These are phyloP conservation scores for Lepidochrysops patricia DNA, from an alignment of 2,888 invertebrate species.

Conservation along the genomic window DNA sequence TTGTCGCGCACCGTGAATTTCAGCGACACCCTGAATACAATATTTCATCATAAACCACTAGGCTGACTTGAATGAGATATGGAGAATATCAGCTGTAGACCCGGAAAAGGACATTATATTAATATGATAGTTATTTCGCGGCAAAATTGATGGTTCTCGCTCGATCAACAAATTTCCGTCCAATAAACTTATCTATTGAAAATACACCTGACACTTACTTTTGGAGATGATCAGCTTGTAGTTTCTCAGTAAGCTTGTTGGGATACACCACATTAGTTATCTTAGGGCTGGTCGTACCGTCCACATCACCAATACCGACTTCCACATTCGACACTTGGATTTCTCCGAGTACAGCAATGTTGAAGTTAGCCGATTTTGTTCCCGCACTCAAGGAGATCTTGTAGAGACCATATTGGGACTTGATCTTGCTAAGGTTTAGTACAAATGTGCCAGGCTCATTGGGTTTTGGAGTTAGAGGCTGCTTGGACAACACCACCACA, in stretches of 20 bases:
- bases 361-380: conserved; percentile 73
- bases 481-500: conserved; percentile 82
- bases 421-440: conserved; percentile 83
- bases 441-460: conserved; percentile 80
- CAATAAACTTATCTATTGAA: too few species aligned
- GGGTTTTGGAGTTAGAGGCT: conserved; percentile 67
- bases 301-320: conserved; percentile 91
- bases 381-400: conserved; percentile 84
- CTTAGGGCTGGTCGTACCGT: conserved; percentile 89
- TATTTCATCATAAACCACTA: too few species aligned
- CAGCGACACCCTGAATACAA: conserved; percentile 76
- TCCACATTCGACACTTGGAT: conserved; percentile 86
- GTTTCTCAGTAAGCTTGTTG: conserved; percentile 77
- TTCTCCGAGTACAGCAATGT: conserved; percentile 83
- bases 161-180: too few species aligned
- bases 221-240: conserved; percentile 93
- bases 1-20: conserved; percentile 87
- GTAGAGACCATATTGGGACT: conserved; percentile 90
- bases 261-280: conserved; percentile 83
- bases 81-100: too few species aligned
- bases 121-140: too few species aligned
- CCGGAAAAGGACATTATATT: too few species aligned
- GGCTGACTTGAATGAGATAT: too few species aligned
- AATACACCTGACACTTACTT: conserved; percentile 76
- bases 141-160: too few species aligned